phyloP scores from a whole-genome alignment of 2,797 vertebrate genomes.

The Malacoctenus gilli region DNA sequence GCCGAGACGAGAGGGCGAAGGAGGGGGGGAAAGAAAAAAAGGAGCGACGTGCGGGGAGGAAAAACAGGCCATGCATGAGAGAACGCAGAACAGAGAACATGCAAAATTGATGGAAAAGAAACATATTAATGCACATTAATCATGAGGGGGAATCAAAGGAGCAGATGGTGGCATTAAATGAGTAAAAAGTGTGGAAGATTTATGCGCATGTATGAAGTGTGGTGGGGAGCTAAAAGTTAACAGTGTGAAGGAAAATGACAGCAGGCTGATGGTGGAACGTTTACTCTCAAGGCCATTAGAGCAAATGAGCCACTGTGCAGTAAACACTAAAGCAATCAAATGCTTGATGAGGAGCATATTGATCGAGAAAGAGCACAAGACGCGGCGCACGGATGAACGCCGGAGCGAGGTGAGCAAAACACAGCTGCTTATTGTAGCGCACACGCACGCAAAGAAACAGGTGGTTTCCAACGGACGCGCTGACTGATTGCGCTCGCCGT shows the following conservation, averaged over 20 bases:
- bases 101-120: conserved; percentile 37
- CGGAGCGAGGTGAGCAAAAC: conserved; percentile 38
- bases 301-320: conserved; percentile 77
- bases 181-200: conserved; percentile 43
- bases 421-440: conserved; percentile 6
- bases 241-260: conserved; percentile 68
- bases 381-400: conserved; percentile 50
- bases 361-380: conserved; percentile 60
- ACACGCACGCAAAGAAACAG: too few species aligned
- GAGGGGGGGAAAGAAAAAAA: conserved; percentile 31
- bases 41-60: conserved; percentile 37
- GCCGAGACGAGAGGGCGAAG: too few species aligned
- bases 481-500: too few species aligned
- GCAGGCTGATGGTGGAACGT: conserved; percentile 73
- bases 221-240: conserved; percentile 68
- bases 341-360: conserved; percentile 74
- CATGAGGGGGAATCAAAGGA: conserved; percentile 43
- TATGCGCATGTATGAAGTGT: conserved; percentile 57
- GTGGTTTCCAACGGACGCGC: too few species aligned
- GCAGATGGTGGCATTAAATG: conserved; percentile 54
- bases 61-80: conserved; percentile 48
- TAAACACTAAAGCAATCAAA: conserved; percentile 79
- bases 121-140: conserved; percentile 31
- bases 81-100: conserved; percentile 49
- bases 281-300: conserved; percentile 74